Conservation (phyloP, 2,113 vertebrate species). For the Muntiacus reevesi region DNA sequence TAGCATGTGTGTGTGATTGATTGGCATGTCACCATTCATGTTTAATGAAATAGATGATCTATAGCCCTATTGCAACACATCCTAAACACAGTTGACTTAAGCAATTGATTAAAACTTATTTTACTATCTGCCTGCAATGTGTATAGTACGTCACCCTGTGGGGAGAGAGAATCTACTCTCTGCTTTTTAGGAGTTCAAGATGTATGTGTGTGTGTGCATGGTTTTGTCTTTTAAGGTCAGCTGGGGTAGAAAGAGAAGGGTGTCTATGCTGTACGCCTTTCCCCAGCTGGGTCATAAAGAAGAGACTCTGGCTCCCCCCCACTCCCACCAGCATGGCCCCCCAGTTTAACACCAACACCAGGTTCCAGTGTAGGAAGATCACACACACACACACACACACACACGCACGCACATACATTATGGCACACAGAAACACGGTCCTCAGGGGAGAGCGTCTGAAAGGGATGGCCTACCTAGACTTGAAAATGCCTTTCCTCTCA, state of each 20-base stretch:
- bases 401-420: not conserved
- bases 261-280: rapidly evolving
- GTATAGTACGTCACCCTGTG: not conserved
- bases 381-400: not conserved
- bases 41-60: not conserved
- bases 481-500: not conserved
- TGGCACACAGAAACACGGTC: not conserved
- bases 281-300: not conserved
- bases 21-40: not conserved
- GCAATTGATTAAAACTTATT: not conserved
- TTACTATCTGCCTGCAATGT: not conserved
- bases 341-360: not conserved
- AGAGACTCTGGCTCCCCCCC: not conserved
- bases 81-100: not conserved
- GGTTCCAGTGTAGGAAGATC: no score
- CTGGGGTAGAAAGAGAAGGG: not conserved
- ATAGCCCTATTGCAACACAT: not conserved
- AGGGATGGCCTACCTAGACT: not conserved
- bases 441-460: not conserved
- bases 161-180: not conserved
- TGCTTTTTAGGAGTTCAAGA: not conserved
- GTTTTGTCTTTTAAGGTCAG: not conserved
- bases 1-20: not conserved
- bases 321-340: rapidly evolving
- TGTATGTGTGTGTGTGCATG: not conserved